Conservation (phyloP, 1,140 invertebrate genomes). For the Panagrolaimus sp. region DNA sequence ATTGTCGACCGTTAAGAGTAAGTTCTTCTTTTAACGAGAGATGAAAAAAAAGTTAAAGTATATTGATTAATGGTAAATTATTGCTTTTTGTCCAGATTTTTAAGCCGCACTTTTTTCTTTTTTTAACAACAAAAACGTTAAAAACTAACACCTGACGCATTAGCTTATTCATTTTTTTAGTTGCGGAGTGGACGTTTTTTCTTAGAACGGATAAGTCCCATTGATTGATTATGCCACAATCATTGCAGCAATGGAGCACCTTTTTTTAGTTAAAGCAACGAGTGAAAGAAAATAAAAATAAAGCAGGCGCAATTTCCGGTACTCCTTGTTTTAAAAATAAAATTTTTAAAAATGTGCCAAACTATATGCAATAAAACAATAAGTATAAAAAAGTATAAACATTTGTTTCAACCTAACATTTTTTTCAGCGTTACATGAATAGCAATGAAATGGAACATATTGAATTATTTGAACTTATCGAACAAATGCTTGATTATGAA, state of each 20-base stretch:
- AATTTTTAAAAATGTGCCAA: conserved; percentile 2
- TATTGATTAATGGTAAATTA: background rate
- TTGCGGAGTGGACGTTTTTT: background rate
- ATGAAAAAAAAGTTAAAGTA: too few relatives aligned
- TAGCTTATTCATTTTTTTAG: background rate
- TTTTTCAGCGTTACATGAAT: conserved; percentile 78
- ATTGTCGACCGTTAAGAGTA: conserved; percentile 89
- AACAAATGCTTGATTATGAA: conserved; percentile 93
- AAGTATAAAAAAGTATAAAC: too few relatives aligned
- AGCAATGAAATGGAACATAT: conserved; percentile 80
- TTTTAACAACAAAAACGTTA: too few relatives aligned
- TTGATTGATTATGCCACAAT: background rate
- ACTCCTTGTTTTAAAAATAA: background rate
- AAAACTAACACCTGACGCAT: too few relatives aligned
- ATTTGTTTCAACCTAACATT: background rate
- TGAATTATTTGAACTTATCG: conserved; percentile 86
- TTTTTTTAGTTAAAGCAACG: too few relatives aligned
- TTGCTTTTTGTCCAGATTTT: background rate
- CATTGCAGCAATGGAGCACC: background rate
- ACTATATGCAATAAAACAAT: background rate
- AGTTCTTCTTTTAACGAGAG: conserved; percentile 61
- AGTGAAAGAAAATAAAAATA: background rate
- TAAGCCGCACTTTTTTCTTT: too few relatives aligned
- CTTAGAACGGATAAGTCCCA: background rate
- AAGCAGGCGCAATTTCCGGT: background rate